Conservation (phyloP, 2,113 vertebrate species). For the Lipophrys pholis region DNA sequence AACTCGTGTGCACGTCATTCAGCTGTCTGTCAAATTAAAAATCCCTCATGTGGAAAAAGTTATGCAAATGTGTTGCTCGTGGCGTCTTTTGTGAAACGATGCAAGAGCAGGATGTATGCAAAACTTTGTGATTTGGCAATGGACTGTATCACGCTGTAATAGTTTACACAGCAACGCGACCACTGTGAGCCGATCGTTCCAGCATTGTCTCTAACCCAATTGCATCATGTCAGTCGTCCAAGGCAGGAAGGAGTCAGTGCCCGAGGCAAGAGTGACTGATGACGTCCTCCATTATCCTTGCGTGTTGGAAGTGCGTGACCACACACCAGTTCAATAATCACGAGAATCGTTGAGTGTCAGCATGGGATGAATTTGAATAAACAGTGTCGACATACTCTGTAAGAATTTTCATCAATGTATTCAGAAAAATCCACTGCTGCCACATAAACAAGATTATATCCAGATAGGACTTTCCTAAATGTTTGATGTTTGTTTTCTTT, state of each 20-base stretch:
- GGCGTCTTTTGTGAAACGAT: neutral
- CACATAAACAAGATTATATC: no score
- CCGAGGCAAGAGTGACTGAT: constrained; percentile 24
- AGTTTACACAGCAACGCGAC: constrained; percentile 12
- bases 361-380: constrained; percentile 33
- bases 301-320: constrained; percentile 16
- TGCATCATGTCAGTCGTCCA: constrained; percentile 15
- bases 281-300: constrained; percentile 36
- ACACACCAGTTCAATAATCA: constrained; percentile 43
- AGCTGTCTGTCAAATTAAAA: constrained; percentile 38
- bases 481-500: no score
- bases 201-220: neutral
- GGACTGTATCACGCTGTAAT: constrained; percentile 20
- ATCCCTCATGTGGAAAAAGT: constrained; percentile 29
- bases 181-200: neutral
- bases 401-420: no score
- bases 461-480: no score
- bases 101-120: neutral
- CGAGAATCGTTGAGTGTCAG: constrained; percentile 51
- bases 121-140: neutral
- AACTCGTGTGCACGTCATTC: constrained; percentile 24
- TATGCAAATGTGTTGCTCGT: constrained; percentile 3
- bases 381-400: neutral
- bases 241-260: neutral
- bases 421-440: no score